Conservation (phyloP, 1,140 invertebrate genomes). For the Pseudomyrmex cubaensis region DNA sequence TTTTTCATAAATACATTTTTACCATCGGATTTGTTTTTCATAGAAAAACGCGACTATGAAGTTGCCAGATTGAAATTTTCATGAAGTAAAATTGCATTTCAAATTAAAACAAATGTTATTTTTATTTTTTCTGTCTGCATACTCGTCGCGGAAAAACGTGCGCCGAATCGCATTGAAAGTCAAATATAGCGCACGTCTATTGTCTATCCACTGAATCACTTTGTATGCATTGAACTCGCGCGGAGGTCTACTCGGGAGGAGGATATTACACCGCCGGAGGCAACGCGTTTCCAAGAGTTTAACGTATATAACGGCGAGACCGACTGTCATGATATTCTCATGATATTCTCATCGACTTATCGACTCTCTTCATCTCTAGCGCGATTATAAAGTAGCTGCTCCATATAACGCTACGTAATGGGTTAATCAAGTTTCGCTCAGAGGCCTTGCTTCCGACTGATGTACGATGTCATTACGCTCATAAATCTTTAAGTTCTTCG, state of each 20-base stretch:
- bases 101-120: too few species aligned
- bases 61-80: too few species aligned
- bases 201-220: background rate
- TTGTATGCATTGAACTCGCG: background rate
- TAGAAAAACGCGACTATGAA: too few species aligned
- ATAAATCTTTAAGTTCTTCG: conserved; percentile 37
- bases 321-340: conserved; percentile 41
- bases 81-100: too few species aligned
- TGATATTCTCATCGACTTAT: conserved; percentile 46
- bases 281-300: conserved; percentile 49
- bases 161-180: background rate
- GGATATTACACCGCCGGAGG: conserved; percentile 35
- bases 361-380: conserved; percentile 49
- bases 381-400: conserved; percentile 53
- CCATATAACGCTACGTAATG: conserved; percentile 54
- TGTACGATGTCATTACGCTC: conserved; percentile 58
- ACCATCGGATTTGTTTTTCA: too few species aligned
- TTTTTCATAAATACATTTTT: too few species aligned
- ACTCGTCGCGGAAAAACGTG: background rate
- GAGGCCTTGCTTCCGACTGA: conserved; percentile 55
- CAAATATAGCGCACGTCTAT: background rate
- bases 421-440: conserved; percentile 59
- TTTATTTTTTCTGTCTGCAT: too few species aligned
- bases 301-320: conserved; percentile 27
- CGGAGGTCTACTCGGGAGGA: background rate